Evolutionary conservation across 2,888 invertebrate species (phyloP).

Genomic region (Himalopsyche tibetana): DNA sequence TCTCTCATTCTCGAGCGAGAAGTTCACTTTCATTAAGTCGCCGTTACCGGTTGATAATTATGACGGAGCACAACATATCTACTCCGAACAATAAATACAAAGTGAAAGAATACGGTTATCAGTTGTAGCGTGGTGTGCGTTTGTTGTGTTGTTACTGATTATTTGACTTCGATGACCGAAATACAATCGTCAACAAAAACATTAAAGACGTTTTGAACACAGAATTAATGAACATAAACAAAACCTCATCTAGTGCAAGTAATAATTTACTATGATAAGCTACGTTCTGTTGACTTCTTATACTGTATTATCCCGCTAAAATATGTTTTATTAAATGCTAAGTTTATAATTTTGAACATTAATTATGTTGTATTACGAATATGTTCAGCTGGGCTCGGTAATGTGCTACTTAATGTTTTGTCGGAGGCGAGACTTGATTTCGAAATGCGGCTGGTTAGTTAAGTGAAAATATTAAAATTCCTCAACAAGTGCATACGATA

Average conservation of each 20-base stretch:
- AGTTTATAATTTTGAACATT: neutral
- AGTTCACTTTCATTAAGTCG: neutral
- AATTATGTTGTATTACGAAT: neutral
- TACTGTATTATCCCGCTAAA: neutral
- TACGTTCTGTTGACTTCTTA: neutral
- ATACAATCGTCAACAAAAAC: neutral
- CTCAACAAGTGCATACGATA: neutral
- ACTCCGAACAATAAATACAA: neutral
- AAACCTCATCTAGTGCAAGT: slow-evolving; percentile 19
- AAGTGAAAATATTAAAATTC: slow-evolving; percentile 35
- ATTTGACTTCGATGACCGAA: neutral
- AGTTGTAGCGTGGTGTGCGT: neutral
- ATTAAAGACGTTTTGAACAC: neutral
- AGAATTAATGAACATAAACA: neutral
- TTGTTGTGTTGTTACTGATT: neutral
- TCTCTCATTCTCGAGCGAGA: neutral
- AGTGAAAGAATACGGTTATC: neutral
- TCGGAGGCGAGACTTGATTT: slow-evolving; percentile 28
- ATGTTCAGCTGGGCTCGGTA: slow-evolving; percentile 18
- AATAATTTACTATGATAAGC: slow-evolving; percentile 6
- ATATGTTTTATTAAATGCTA: neutral
- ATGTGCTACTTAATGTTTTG: slow-evolving; percentile 27
- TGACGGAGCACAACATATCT: neutral
- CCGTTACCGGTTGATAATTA: neutral
- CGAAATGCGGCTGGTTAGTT: slow-evolving; percentile 6